Conservation (phyloP, 2,888 invertebrate species). For the Octodonta nipae region DNA sequence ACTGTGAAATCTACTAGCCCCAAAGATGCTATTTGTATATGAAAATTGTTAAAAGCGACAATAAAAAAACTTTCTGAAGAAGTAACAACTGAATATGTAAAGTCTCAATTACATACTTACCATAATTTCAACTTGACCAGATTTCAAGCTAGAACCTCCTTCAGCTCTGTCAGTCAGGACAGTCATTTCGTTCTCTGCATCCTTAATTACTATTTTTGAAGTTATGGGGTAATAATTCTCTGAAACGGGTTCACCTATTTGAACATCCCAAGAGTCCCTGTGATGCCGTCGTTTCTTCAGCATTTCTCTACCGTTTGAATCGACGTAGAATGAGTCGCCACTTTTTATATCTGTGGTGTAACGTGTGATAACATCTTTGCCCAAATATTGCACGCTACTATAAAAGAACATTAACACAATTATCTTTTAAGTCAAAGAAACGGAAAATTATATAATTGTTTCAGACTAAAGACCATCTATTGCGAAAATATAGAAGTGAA, state of each 20-base stretch:
- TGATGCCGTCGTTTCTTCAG: constrained; percentile 51
- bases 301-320: constrained; percentile 84
- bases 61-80: too few relatives aligned
- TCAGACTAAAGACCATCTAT: too few relatives aligned
- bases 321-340: constrained; percentile 66
- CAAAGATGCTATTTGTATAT: too few relatives aligned
- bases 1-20: too few relatives aligned
- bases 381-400: too few relatives aligned
- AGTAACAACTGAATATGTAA: too few relatives aligned
- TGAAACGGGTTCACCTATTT: constrained; percentile 52
- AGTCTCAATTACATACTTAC: too few relatives aligned
- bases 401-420: too few relatives aligned
- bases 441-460: too few relatives aligned
- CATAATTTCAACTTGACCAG: constrained; percentile 69
- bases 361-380: constrained; percentile 68
- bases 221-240: constrained; percentile 89
- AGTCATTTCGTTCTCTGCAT: constrained; percentile 37
- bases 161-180: constrained; percentile 63
- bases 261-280: constrained; percentile 59
- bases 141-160: constrained; percentile 59
- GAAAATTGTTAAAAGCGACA: too few relatives aligned
- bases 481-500: too few relatives aligned
- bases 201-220: constrained; percentile 56
- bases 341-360: constrained; percentile 51
- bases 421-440: too few relatives aligned